Conservation (phyloP, 2,113 vertebrate species). For the Myocastor coypus region DNA sequence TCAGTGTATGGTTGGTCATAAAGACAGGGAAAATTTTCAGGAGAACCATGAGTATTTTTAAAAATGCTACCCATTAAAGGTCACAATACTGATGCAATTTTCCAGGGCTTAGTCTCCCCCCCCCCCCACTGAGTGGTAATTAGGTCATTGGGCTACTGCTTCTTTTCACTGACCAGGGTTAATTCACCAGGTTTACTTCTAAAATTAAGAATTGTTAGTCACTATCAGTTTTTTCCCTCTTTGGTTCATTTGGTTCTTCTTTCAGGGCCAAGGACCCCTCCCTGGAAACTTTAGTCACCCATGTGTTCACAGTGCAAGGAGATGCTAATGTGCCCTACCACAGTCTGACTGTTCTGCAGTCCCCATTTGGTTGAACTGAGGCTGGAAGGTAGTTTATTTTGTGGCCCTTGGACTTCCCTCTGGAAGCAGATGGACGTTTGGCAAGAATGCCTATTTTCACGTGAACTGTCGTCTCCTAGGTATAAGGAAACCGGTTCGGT, state of each 20-base stretch:
- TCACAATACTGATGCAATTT: constrained; percentile 82
- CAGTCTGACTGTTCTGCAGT: constrained; percentile 15
- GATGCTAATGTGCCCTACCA: constrained; percentile 17
- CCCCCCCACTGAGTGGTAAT: constrained; percentile 84
- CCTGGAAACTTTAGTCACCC: constrained; percentile 81
- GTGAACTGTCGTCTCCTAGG: neutral
- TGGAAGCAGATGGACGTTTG: neutral
- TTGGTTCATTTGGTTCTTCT: constrained; percentile 63
- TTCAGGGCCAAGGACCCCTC: constrained; percentile 78
- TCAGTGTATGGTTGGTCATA: constrained; percentile 68
- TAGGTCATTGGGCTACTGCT: constrained; percentile 87
- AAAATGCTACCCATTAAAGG: constrained; percentile 83
- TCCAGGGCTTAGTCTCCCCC: constrained; percentile 79
- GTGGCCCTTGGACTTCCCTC: neutral
- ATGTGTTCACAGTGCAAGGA: constrained; percentile 63
- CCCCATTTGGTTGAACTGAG: constrained; percentile 58
- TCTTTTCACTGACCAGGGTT: constrained; percentile 82
- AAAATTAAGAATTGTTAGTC: constrained; percentile 86
- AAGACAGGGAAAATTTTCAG: constrained; percentile 64
- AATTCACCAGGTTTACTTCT: constrained; percentile 79
- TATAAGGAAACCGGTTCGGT: neutral
- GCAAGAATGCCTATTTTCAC: neutral
- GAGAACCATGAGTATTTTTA: constrained; percentile 75
- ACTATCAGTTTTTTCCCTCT: constrained; percentile 61
- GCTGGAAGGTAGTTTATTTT: constrained; percentile 1